These are phyloP conservation scores for Psophia crepitans DNA, from an alignment of 2,113 vertebrate species.

Conservation along the genomic window DNA sequence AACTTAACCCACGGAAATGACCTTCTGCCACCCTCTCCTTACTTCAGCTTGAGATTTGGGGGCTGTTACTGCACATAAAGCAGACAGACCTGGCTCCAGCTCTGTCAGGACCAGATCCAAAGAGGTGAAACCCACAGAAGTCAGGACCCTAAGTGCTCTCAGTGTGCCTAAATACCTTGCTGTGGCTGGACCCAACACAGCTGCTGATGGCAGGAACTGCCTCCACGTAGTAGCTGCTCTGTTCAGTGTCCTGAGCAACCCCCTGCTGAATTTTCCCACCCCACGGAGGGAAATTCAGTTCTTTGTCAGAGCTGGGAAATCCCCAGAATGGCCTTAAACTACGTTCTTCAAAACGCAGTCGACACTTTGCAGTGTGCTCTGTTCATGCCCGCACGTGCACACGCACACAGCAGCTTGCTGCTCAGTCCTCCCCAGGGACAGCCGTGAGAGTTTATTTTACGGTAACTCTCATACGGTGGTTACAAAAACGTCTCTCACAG, in stretches of 20 bases:
- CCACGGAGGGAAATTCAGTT: neutral
- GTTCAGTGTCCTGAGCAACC: neutral
- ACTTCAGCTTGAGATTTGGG: neutral
- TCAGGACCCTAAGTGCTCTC: neutral
- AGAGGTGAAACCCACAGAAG: neutral
- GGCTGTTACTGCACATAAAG: neutral
- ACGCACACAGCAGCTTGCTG: neutral
- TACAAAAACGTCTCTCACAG: neutral
- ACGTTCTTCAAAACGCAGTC: neutral
- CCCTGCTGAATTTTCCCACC: slow-evolving; percentile 15
- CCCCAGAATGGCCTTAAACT: slow-evolving; percentile 40
- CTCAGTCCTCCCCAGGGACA: neutral
- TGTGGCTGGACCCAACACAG: neutral
- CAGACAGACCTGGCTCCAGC: neutral
- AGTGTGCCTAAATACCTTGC: neutral
- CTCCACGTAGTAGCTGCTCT: neutral
- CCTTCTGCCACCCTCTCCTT: neutral
- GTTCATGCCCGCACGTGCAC: neutral
- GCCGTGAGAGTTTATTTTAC: neutral
- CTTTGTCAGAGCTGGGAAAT: slow-evolving; percentile 35
- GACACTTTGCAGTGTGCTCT: neutral
- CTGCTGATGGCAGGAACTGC: neutral
- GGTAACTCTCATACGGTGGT: neutral
- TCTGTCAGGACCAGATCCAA: neutral
- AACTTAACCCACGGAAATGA: neutral